Evolutionary conservation across 2,113 vertebrate species (phyloP).

Genomic region (Nothocercus nigrocapillus): DNA sequence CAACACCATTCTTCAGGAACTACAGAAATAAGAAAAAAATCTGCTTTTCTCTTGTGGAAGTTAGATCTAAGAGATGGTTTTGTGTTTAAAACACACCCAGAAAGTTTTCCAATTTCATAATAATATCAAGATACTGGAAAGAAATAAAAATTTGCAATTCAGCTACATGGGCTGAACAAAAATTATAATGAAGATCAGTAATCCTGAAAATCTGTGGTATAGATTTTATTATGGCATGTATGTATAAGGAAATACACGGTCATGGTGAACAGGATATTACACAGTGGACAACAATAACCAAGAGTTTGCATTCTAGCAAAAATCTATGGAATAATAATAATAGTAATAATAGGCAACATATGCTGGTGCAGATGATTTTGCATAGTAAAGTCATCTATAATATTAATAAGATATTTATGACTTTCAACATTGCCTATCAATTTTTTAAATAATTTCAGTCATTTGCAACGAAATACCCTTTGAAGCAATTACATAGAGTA

Average conservation of each 20-base stretch:
- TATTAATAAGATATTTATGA: background rate
- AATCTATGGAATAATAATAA: background rate
- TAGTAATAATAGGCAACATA: background rate
- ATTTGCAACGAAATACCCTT: background rate
- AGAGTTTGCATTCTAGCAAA: background rate
- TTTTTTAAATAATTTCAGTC: background rate
- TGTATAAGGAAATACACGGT: background rate
- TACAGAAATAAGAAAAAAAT: background rate
- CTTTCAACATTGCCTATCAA: background rate
- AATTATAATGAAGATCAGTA: background rate
- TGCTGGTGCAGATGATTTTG: background rate
- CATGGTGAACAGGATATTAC: background rate
- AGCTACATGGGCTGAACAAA: background rate
- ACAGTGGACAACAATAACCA: background rate
- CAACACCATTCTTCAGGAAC: background rate
- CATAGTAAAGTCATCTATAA: background rate
- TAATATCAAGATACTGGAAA: background rate
- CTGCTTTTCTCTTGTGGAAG: background rate
- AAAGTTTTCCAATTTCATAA: background rate
- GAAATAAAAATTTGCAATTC: background rate
- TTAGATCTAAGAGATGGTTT: background rate
- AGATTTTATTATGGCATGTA: rapidly evolving
- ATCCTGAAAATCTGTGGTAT: background rate
- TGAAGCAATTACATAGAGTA: background rate
- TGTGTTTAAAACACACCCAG: background rate